Conservation (phyloP, 1,140 invertebrate species). For the Rhopalosiphum maidis region DNA sequence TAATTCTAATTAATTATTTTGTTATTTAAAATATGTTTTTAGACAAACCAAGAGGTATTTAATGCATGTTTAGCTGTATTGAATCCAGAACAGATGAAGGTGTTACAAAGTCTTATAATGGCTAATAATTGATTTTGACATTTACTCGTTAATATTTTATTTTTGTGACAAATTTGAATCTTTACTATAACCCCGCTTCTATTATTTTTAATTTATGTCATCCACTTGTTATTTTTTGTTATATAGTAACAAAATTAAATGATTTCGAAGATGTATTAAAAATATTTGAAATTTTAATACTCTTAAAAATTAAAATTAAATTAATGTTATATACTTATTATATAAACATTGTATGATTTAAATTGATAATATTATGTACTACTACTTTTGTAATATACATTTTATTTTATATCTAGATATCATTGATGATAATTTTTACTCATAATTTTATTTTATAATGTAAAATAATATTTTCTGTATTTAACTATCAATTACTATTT, state of each 20-base stretch:
- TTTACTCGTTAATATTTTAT: constrained; percentile 1
- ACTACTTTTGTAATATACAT: constrained; percentile 3
- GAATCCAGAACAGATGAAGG: constrained; percentile 31
- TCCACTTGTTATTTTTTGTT: constrained; percentile 47
- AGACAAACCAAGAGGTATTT: constrained; percentile 45
- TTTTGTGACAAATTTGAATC: constrained; percentile 40
- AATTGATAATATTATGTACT: not conserved
- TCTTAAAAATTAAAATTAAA: not conserved
- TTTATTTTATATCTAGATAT: constrained; percentile 36
- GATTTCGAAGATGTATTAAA: not conserved
- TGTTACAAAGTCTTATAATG: constrained; percentile 28
- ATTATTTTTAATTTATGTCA: constrained; percentile 38
- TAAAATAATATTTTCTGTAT: constrained; percentile 32
- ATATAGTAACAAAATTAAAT: constrained; percentile 38
- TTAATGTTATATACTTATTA: not conserved
- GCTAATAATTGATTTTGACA: constrained; percentile 26
- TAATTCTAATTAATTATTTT: not conserved
- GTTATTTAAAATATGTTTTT: not conserved
- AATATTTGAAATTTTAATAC: not conserved
- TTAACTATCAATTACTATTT: too few species aligned
- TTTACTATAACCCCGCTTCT: constrained; percentile 32
- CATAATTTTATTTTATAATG: constrained; percentile 34
- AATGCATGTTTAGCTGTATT: constrained; percentile 43
- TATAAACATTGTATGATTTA: not conserved
- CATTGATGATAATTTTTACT: constrained; percentile 21